phyloP scores from a whole-genome alignment of 23 tunicate genomes.

The Halocynthia roretzi region DNA sequence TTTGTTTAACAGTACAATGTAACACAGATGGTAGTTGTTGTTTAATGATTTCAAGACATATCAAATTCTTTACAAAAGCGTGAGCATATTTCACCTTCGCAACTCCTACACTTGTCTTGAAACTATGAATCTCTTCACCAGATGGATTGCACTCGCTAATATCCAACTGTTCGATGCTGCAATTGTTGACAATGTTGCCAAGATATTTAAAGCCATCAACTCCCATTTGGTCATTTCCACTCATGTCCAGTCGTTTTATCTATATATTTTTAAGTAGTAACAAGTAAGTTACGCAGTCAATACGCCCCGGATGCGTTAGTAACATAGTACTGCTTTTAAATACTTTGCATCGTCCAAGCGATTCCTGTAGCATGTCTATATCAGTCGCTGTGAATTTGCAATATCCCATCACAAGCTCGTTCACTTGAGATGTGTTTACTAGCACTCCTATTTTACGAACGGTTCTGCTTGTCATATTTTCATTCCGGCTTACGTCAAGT shows the following conservation, averaged over 20 bases:
- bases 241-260: conserved; percentile 2
- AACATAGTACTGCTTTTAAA: too few species aligned
- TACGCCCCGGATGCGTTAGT: too few species aligned
- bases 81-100: neutral
- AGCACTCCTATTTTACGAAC: conserved; percentile 4
- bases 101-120: neutral
- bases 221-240: conserved; percentile 2
- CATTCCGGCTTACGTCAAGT: conserved; percentile 7
- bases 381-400: neutral
- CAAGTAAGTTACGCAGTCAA: too few species aligned
- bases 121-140: neutral
- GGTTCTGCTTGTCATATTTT: neutral
- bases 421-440: neutral
- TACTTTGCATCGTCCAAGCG: neutral
- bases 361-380: neutral
- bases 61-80: too few species aligned
- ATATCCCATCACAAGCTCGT: conserved; percentile 11
- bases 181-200: neutral
- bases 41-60: too few species aligned
- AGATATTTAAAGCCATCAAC: conserved; percentile 10
- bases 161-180: neutral
- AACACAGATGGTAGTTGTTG: too few species aligned
- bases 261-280: neutral
- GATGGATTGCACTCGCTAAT: conserved; percentile 18
- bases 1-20: too few species aligned